These are phyloP conservation scores for Pseudobourletiella spinata DNA, from an alignment of 1,140 invertebrate species.

Conservation along the genomic window DNA sequence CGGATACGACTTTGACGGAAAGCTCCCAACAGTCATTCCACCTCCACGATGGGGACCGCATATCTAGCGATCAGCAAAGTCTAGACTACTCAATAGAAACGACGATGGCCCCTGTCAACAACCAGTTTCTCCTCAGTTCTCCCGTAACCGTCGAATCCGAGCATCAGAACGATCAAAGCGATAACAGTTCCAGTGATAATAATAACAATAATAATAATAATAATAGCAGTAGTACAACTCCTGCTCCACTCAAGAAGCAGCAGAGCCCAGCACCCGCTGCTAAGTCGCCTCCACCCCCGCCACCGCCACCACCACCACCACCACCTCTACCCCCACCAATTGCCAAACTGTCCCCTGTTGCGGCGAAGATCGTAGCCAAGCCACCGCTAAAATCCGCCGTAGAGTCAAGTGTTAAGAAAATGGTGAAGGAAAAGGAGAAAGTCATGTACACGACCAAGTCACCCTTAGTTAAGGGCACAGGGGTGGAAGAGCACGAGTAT, in stretches of 20 bases:
- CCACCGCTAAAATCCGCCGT: too few relatives aligned
- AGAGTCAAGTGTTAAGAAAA: not conserved
- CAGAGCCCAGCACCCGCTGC: not conserved
- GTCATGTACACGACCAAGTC: too few relatives aligned
- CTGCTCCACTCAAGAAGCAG: not conserved
- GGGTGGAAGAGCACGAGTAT: slow-evolving; percentile 23
- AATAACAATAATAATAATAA: slow-evolving; percentile 13
- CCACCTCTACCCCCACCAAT: slow-evolving; percentile 6
- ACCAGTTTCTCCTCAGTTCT: slow-evolving; percentile 5
- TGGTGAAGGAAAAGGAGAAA: not conserved
- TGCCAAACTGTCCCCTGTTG: not conserved
- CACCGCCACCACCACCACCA: slow-evolving; percentile 30
- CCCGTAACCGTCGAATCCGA: not conserved
- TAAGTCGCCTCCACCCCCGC: not conserved
- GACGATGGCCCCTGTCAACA: slow-evolving; percentile 14
- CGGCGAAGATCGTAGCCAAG: too few relatives aligned
- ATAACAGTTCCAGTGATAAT: not conserved
- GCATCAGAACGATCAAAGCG: not conserved
- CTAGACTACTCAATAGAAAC: slow-evolving; percentile 7
- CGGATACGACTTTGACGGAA: too few relatives aligned
- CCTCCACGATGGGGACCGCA: not conserved
- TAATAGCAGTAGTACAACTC: not conserved
- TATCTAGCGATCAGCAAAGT: not conserved
- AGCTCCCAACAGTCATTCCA: too few relatives aligned
- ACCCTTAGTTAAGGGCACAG: not conserved